A percentile compares a stretch with the other conserved stretches of the same genome.
phyloP scores from a whole-genome alignment of 2,888 invertebrate genomes.

The Cataglyphis rosenhaueri region DNA sequence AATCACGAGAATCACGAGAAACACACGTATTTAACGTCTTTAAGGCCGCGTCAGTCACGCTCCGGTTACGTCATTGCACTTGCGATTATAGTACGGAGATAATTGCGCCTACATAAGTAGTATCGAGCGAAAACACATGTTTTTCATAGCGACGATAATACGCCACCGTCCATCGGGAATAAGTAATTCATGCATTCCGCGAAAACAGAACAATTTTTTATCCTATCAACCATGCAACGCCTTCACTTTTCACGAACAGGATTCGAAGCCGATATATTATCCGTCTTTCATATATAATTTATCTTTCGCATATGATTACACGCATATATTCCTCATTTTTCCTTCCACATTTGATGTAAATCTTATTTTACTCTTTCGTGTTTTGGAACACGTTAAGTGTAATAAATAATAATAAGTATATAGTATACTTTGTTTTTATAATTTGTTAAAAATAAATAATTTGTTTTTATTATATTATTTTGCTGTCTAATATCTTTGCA shows the following conservation, averaged over 20 bases:
- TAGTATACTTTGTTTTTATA: too few relatives aligned
- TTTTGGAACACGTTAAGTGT: background rate
- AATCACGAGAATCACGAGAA: constrained; percentile 51
- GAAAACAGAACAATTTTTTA: constrained; percentile 45
- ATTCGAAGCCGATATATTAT: constrained; percentile 1
- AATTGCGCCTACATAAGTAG: constrained; percentile 65
- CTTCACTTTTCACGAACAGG: constrained; percentile 4
- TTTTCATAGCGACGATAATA: constrained; percentile 54
- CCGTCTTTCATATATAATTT: background rate
- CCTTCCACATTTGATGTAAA: background rate
- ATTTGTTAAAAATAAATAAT: background rate
- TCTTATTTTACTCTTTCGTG: background rate
- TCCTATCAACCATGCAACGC: background rate
- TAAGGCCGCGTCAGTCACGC: constrained; percentile 72
- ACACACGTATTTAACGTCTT: constrained; percentile 49
- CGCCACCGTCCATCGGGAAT: constrained; percentile 37
- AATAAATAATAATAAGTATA: background rate
- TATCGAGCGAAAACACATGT: constrained; percentile 62
- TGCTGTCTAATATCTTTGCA: background rate
- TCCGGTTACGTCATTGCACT: constrained; percentile 70
- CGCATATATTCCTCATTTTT: background rate
- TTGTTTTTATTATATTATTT: background rate
- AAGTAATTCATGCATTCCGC: constrained; percentile 38
- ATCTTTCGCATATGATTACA: background rate
- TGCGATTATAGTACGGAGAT: constrained; percentile 54